phyloP scores from a whole-genome alignment of 1,140 invertebrate species.

The Plutomurus gul region DNA sequence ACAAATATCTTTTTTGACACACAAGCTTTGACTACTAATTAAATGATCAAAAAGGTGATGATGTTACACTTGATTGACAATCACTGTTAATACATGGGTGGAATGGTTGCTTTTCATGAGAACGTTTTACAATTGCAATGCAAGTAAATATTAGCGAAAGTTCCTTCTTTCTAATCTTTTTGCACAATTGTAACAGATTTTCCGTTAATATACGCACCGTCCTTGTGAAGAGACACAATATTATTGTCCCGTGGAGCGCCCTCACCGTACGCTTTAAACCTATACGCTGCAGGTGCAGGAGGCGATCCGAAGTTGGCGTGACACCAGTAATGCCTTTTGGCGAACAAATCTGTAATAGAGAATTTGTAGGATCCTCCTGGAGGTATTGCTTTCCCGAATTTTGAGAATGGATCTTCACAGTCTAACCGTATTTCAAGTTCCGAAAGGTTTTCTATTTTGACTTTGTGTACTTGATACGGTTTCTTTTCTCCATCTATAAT shows the following conservation, averaged over 20 bases:
- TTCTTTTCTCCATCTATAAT: conserved; percentile 43
- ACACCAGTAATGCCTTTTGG: conserved; percentile 51
- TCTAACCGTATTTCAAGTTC: conserved; percentile 21
- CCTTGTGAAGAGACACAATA: conserved; percentile 33
- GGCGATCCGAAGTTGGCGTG: neutral
- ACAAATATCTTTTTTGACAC: no score
- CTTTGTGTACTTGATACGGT: conserved; percentile 40
- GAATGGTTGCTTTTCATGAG: no score
- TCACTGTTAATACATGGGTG: no score
- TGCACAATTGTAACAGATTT: neutral
- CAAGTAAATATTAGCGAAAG: no score
- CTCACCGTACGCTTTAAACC: conserved; percentile 50
- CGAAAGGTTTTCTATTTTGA: conserved; percentile 44
- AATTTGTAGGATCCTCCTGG: conserved; percentile 45
- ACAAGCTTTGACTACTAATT: no score
- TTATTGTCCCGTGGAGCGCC: conserved; percentile 51
- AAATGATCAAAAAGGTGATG: no score
- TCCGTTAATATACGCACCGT: conserved; percentile 51
- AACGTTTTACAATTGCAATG: no score
- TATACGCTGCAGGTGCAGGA: neutral
- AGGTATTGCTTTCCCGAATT: conserved; percentile 39
- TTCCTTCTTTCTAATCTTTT: no score
- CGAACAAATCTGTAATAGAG: conserved; percentile 45
- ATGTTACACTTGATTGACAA: no score
- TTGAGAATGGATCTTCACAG: conserved; percentile 49